Percentiles rank a stretch among this genome's conserved stretches.
These are phyloP conservation scores for Thymelicus acteon DNA, from an alignment of 2,888 invertebrate genomes.

Conservation along the genomic window DNA sequence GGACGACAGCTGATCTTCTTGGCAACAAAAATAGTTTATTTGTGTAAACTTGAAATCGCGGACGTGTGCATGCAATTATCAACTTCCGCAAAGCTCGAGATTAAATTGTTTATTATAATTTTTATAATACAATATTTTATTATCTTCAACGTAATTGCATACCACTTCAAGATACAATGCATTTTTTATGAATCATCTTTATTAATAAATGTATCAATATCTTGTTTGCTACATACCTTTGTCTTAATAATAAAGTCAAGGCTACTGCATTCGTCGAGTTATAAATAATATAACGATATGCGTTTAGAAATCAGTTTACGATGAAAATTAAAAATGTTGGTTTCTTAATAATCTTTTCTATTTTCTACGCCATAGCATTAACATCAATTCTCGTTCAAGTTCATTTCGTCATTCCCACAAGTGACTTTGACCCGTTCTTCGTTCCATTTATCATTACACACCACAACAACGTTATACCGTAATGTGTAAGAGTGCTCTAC, in stretches of 20 bases:
- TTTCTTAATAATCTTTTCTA: not conserved
- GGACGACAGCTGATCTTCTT: constrained; percentile 42
- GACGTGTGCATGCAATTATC: not conserved
- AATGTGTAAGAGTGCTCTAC: constrained; percentile 67
- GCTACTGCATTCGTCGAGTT: too few relatives aligned
- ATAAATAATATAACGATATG: too few relatives aligned
- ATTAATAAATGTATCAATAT: too few relatives aligned
- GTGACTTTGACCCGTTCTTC: constrained; percentile 75
- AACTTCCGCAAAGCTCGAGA: not conserved
- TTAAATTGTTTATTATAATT: not conserved
- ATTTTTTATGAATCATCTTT: too few relatives aligned
- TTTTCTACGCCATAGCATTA: not conserved
- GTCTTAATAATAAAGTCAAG: too few relatives aligned
- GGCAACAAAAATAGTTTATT: constrained; percentile 14
- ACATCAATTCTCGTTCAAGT: constrained; percentile 45
- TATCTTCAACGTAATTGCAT: too few relatives aligned
- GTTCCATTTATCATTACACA: constrained; percentile 55
- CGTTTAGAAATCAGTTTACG: too few relatives aligned
- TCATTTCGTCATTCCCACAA: constrained; percentile 54
- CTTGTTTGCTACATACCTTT: too few relatives aligned
- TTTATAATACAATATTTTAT: too few relatives aligned
- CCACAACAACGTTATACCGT: constrained; percentile 73
- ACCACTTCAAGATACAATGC: too few relatives aligned
- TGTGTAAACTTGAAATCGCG: constrained; percentile 14
- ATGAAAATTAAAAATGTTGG: not conserved